These are phyloP conservation scores for Drosophila subquinaria DNA, from an alignment of 2,888 invertebrate species.

Conservation along the genomic window DNA sequence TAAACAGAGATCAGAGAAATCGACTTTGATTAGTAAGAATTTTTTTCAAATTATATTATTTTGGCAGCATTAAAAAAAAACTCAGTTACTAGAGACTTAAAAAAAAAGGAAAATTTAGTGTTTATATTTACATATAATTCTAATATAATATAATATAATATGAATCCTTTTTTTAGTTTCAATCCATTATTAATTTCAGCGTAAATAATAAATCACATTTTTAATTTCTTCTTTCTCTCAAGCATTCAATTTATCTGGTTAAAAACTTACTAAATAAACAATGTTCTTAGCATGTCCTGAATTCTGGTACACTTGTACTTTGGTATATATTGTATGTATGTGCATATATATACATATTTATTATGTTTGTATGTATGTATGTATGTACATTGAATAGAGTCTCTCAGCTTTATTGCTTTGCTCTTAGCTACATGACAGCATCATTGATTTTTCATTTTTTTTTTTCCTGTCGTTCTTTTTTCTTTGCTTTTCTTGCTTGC, in stretches of 20 bases:
- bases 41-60: too few relatives aligned
- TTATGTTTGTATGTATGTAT: slow-evolving; percentile 1
- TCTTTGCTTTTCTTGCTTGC: slow-evolving; percentile 10
- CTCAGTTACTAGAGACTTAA: too few relatives aligned
- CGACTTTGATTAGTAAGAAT: too few relatives aligned
- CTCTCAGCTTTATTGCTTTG: slow-evolving; percentile 33
- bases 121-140: too few relatives aligned
- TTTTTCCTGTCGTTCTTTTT: slow-evolving; percentile 30
- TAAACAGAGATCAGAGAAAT: too few relatives aligned
- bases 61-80: too few relatives aligned
- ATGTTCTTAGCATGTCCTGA: neutral
- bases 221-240: neutral
- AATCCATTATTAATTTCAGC: too few relatives aligned
- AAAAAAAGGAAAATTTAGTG: too few relatives aligned
- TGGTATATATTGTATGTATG: neutral
- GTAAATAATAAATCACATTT: neutral
- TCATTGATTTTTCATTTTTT: slow-evolving; percentile 78
- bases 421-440: slow-evolving; percentile 66
- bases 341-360: too few relatives aligned
- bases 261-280: neutral
- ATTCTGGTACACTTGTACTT: neutral
- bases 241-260: neutral
- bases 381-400: slow-evolving; percentile 11
- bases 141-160: too few relatives aligned
- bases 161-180: too few relatives aligned